Evolutionary conservation across 2,888 invertebrate genomes (phyloP).

Genomic region (Clunio marinus): DNA sequence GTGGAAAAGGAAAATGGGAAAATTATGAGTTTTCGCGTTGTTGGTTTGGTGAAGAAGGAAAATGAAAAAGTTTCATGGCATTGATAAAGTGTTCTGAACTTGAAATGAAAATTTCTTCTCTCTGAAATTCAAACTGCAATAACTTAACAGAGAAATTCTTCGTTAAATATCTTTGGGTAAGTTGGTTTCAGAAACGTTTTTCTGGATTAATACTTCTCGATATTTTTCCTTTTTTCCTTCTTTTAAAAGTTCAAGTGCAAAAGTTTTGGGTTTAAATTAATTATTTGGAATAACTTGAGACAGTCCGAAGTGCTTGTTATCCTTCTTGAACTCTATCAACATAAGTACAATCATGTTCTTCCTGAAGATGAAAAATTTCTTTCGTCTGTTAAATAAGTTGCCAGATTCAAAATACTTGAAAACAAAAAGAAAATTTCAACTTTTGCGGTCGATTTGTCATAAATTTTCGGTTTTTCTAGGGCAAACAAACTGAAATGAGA

Average conservation of each 20-base stretch:
- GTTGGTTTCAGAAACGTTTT: background rate
- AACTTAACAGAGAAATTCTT: background rate
- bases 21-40: constrained; percentile 21
- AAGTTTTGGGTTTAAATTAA: no score
- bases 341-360: no score
- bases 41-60: background rate
- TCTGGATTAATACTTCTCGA: background rate
- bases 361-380: no score
- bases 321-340: no score
- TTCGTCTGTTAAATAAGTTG: no score
- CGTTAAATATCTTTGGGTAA: background rate
- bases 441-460: constrained; percentile 21
- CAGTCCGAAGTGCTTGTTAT: no score
- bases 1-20: constrained; percentile 8
- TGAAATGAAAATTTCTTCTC: background rate
- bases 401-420: background rate
- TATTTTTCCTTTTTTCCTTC: no score
- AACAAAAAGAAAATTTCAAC: background rate
- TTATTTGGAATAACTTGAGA: no score
- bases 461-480: constrained; percentile 3
- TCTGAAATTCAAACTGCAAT: background rate
- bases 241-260: no score
- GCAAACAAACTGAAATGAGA: no score
- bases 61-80: background rate
- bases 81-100: background rate